Base-by-base conservation (phyloP, 1,140 invertebrate species). In the Leptinotarsa undecemlineata region DNA sequence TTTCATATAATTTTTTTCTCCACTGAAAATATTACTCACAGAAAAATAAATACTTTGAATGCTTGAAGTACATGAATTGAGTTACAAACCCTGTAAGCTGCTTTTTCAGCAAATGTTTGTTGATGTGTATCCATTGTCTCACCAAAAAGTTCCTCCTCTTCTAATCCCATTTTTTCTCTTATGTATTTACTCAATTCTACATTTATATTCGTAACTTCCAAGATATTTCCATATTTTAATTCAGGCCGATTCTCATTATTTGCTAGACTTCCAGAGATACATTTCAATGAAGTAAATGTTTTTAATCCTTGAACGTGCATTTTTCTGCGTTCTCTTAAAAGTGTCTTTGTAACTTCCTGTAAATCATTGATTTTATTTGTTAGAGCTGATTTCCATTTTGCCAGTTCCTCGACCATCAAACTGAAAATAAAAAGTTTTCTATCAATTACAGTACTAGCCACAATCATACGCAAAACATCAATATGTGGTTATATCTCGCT, bases 391-490 rank as follows among this genome's bases (percentile, higher is more conserved):
- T 96, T 96, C 90, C 93, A 95, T 72, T 90, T 88, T 2, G 94
- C 94, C 75, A 97, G 85, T 86, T 97, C 95, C 85, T 97, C 95
- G 11, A 95, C 91, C 91, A 96, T 95, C 69, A 97, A 90, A 84
- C 95, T 94, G 78, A 63, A 85, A 86, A 82, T 81, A 76, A 67
- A 64, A 64, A 14, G 26, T n/a, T 42, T 42, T 11, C 8, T 11
- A 42, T 42, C 33, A 42, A 42, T 42, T 42, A 42, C 33, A 42
- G 33, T 42, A 42, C 33, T 42, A 8, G 8, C 33, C 11, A 42
- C 8, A 33, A 11, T 33, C 33, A 33, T 11, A 11, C 33, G 8
- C 33, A 11, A 42, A 42, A 42, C 3, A 42, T 11, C 33, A 42
- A 33, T 33, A 33, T 6, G n/a, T n/a, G n/a, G n/a, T n/a, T n/a